phyloP scores from a whole-genome alignment of 92 coral and sea anemone species.

The Blastomussa wellsi region DNA sequence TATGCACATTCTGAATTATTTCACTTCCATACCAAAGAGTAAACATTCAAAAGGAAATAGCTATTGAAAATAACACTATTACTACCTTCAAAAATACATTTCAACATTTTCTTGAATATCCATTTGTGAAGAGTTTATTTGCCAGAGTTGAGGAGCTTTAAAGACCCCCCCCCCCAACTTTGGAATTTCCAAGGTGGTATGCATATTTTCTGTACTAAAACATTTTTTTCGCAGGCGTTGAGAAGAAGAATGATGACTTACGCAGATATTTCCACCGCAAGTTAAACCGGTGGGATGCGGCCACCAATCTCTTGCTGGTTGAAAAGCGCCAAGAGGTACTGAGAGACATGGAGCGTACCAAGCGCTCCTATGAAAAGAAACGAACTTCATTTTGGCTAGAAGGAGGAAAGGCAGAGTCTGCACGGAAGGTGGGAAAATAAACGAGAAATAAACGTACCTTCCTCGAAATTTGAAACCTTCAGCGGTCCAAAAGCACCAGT shows the following conservation, averaged over 20 bases:
- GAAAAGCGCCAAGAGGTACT: constrained; percentile 28
- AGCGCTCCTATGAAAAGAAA: constrained; percentile 6
- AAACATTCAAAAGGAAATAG: too few relatives aligned
- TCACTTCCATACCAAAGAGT: too few relatives aligned
- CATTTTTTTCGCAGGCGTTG: neutral
- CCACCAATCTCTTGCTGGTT: constrained; percentile 12
- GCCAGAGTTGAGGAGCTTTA: too few relatives aligned
- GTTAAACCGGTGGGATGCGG: constrained; percentile 39
- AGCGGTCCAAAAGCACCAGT: constrained; percentile 1
- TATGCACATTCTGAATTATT: too few relatives aligned
- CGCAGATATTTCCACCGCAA: constrained; percentile 30
- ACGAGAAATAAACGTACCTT: too few relatives aligned
- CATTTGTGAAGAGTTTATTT: too few relatives aligned
- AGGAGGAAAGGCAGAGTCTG: neutral
- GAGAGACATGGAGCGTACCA: neutral
- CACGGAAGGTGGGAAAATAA: neutral
- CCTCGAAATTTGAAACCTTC: constrained; percentile 9
- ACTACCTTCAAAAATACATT: too few relatives aligned
- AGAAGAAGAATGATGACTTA: constrained; percentile 33
- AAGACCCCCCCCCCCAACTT: too few relatives aligned
- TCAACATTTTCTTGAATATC: too few relatives aligned
- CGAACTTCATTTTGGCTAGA: constrained; percentile 19
- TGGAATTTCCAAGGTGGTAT: too few relatives aligned
- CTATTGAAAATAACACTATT: too few relatives aligned
- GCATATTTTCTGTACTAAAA: too few relatives aligned